phyloP scores from a whole-genome alignment of 2,113 vertebrate species.

The Poeciliopsis retropinna region DNA sequence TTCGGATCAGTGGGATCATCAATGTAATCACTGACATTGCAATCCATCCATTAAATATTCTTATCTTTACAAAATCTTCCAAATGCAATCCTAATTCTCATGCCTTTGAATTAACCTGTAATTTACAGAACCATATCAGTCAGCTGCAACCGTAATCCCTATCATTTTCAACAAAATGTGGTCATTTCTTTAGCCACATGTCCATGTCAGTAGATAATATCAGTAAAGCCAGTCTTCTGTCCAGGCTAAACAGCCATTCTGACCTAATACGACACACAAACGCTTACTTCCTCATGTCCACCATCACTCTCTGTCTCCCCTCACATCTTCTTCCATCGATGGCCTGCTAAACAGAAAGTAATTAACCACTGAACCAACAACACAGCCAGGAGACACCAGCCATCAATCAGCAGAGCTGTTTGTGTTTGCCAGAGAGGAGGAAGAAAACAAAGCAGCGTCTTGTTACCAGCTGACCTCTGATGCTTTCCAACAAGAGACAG shows the following conservation, averaged over 20 bases:
- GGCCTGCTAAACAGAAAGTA: constrained; percentile 66
- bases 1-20: not conserved
- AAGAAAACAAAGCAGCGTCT: constrained; percentile 34
- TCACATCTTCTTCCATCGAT: constrained; percentile 49
- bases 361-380: constrained; percentile 62
- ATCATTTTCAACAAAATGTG: not conserved
- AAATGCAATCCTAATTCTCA: too few species aligned
- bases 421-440: constrained; percentile 17
- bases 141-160: not conserved
- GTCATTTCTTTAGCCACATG: not conserved
- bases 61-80: too few species aligned
- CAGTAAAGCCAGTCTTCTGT: constrained; percentile 28
- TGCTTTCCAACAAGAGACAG: constrained; percentile 55
- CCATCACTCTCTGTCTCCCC: constrained; percentile 36
- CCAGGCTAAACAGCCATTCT: constrained; percentile 7
- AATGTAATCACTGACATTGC: too few species aligned
- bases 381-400: constrained; percentile 43
- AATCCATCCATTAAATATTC: too few species aligned
- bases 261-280: constrained; percentile 28
- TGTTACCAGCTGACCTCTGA: constrained; percentile 42
- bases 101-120: not conserved
- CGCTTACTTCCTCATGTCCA: constrained; percentile 5
- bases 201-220: constrained; percentile 29
- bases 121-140: not conserved
- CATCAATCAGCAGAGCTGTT: constrained; percentile 64